Base-by-base conservation (phyloP, 2,888 invertebrate species). In the Noctua comes region DNA sequence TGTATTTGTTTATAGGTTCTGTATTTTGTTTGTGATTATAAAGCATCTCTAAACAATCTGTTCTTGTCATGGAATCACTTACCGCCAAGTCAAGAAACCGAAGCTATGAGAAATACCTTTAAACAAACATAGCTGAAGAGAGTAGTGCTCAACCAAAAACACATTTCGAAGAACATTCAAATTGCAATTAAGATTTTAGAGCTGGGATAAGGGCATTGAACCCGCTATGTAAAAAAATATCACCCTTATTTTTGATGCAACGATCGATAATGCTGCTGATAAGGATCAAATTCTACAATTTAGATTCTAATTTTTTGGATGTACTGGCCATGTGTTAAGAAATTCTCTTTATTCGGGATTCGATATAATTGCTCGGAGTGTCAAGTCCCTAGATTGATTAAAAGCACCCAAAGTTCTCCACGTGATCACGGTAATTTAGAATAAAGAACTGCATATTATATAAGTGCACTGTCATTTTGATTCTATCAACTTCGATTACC, bases 201-300 rank as follows among this genome's bases (percentile, higher is more conserved):
- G 21, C 18, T 48, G 40, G 31, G 11, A 16, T 36, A n/a, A 11
- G 66, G 65, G 24, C 80, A 81, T 66, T 36, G 76, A 68, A 66
- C 80, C 21, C 82, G 13, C 21, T 51, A 24, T n/a, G 43, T 46
- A 54, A 31, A 66, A 69, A 79, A 81, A 66, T 43, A 70, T 13
- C 36, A 57, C 27, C 70, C 70, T 36, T 76, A 71, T 46, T 75
- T 66, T 59, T 59, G 43, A 80, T 59, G 57, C n/a, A 73, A 21
- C 43, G 51, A 51, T 80, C 82, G 43, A 76, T 75, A 68, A 36
- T 74, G 40, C 68, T 80, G 64, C 68, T 74, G 81, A 57, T 74
- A 80, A 31, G 68, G 11, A 74, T 64, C 68, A 65, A 57, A 69
- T 48, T 79, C 40, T 68, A 51, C 43, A 40, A 64, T n/a, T n/a